Percentiles rank a stretch among this genome's conserved stretches.
phyloP scores from a whole-genome alignment of 1,140 invertebrate genomes.

The Idris sp. region DNA sequence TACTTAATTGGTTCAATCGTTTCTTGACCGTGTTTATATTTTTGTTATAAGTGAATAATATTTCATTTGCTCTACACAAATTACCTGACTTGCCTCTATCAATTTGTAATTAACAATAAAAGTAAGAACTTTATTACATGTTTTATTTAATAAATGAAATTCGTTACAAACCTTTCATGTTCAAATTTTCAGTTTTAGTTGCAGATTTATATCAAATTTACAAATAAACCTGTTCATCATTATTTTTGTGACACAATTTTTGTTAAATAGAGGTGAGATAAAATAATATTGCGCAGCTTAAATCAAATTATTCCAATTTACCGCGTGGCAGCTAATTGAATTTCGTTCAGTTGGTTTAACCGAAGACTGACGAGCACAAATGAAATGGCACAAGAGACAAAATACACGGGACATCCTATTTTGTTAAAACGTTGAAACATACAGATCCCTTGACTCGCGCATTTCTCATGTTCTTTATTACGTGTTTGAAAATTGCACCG shows the following conservation, averaged over 20 bases:
- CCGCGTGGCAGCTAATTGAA: conserved; percentile 60
- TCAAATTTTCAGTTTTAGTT: too few relatives aligned
- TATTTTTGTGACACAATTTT: conserved; percentile 38
- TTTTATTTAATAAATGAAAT: too few relatives aligned
- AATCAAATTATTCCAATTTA: conserved; percentile 70
- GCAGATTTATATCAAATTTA: too few relatives aligned
- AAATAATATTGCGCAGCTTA: conserved; percentile 60
- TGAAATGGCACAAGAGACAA: conserved; percentile 49
- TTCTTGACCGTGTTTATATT: too few relatives aligned
- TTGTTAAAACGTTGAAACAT: conserved; percentile 39
- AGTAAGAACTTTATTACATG: too few relatives aligned
- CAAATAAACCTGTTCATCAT: too few relatives aligned
- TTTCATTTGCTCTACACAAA: too few relatives aligned
- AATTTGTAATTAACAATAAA: too few relatives aligned
- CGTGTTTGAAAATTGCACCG: conserved; percentile 20
- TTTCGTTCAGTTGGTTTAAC: conserved; percentile 67
- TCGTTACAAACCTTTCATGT: too few relatives aligned
- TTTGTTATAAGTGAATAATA: too few relatives aligned
- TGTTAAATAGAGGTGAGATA: conserved; percentile 42
- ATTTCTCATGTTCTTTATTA: conserved; percentile 41
- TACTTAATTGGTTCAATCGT: too few relatives aligned
- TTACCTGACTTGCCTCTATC: too few relatives aligned
- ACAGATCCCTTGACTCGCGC: conserved; percentile 16
- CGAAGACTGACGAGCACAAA: conserved; percentile 52
- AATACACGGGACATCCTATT: conserved; percentile 29